Evolutionary conservation across 2,797 vertebrate genomes (phyloP).

Genomic region (Bucorvus abyssinicus): DNA sequence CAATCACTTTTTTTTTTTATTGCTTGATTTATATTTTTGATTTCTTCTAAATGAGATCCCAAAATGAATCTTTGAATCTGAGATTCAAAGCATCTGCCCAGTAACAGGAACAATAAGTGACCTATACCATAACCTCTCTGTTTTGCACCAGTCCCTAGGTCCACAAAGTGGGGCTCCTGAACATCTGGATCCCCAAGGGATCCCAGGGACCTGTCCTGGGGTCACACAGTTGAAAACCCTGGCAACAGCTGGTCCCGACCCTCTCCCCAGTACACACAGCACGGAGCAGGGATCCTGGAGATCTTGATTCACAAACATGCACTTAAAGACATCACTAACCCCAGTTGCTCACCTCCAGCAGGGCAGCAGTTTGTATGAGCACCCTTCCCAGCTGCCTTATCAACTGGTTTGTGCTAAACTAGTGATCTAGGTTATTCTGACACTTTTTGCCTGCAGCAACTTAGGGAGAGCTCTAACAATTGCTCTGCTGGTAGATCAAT

Average conservation of each 20-base stretch:
- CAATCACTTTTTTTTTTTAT: neutral
- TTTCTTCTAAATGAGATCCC: neutral
- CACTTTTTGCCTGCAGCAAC: neutral
- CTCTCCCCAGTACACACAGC: neutral
- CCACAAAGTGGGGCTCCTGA: neutral
- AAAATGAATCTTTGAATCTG: neutral
- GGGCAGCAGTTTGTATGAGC: neutral
- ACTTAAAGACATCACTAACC: neutral
- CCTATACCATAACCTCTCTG: neutral
- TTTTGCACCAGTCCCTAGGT: neutral
- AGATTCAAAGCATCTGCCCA: neutral
- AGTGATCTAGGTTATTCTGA: neutral
- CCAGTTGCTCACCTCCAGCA: neutral
- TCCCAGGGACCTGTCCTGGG: rapidly evolving
- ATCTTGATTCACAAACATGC: neutral
- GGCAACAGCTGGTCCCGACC: neutral
- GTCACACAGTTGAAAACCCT: neutral
- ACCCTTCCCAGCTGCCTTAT: neutral
- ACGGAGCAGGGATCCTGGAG: neutral
- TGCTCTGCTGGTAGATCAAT: neutral
- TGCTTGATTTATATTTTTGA: neutral
- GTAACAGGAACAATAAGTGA: neutral
- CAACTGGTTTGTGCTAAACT: neutral
- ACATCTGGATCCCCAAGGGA: neutral
- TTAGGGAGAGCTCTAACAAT: neutral